phyloP scores from a whole-genome alignment of 2,797 vertebrate species.

The Neosilurus mollespiculum region DNA sequence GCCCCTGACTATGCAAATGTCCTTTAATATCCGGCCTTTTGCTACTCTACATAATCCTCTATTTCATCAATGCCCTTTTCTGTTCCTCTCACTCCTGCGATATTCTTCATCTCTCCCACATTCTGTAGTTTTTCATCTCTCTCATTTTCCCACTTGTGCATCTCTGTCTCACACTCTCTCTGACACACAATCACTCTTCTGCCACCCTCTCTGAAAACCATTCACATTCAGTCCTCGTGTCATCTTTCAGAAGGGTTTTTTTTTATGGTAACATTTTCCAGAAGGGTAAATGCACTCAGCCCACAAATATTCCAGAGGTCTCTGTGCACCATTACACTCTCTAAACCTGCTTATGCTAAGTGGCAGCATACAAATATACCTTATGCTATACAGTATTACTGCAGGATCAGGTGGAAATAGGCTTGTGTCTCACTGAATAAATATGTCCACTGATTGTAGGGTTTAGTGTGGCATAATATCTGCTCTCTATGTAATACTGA shows the following conservation, averaged over 20 bases:
- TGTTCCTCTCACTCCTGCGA: slow-evolving; percentile 2
- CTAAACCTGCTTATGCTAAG: slow-evolving; percentile 30
- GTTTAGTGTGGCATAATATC: neutral
- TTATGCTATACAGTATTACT: neutral
- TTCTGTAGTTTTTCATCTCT: slow-evolving; percentile 28
- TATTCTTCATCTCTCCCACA: neutral
- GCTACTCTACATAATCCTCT: slow-evolving; percentile 38
- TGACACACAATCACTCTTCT: slow-evolving; percentile 26
- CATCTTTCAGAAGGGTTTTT: neutral
- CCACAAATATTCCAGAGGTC: slow-evolving; percentile 36
- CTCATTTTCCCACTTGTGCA: slow-evolving; percentile 19
- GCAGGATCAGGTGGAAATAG: slow-evolving; percentile 6
- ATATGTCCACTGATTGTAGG: neutral
- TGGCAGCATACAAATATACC: slow-evolving; percentile 11
- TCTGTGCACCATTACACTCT: slow-evolving; percentile 18
- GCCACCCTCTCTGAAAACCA: slow-evolving; percentile 14
- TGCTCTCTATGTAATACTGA: neutral
- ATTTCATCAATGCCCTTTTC: slow-evolving; percentile 39
- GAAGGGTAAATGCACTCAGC: slow-evolving; percentile 21
- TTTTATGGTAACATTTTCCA: slow-evolving; percentile 28
- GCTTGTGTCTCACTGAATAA: slow-evolving; percentile 20
- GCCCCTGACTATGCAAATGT: neutral
- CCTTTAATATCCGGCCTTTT: slow-evolving; percentile 34
- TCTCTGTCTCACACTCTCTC: slow-evolving; percentile 15
- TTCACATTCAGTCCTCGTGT: slow-evolving; percentile 25